Conservation (phyloP, 1,140 invertebrate species). For the Campoletis sonorensis region DNA sequence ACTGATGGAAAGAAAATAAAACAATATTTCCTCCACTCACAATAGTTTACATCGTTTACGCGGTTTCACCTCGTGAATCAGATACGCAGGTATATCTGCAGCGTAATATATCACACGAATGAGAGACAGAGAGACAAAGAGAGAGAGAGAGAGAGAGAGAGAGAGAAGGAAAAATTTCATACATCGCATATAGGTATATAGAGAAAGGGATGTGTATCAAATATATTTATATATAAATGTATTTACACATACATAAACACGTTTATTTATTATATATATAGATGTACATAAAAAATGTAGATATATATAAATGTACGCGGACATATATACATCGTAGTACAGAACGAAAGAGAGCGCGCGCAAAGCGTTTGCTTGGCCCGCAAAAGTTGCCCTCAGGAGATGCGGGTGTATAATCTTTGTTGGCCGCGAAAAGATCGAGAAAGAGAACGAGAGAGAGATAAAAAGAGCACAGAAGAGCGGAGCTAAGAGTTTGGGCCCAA, state of each 20-base stretch:
- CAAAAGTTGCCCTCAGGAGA: constrained; percentile 54
- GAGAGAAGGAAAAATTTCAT: background rate
- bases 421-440: constrained; percentile 58
- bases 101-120: constrained; percentile 74
- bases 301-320: background rate
- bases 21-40: constrained; percentile 26
- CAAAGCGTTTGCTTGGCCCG: constrained; percentile 65
- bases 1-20: background rate
- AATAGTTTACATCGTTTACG: constrained; percentile 72
- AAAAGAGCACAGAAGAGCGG: constrained; percentile 56
- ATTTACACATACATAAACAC: background rate
- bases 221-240: too few species aligned
- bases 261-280: background rate
- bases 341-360: constrained; percentile 42
- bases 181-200: background rate
- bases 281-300: background rate
- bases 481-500: constrained; percentile 75
- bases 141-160: too few species aligned
- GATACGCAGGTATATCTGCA: constrained; percentile 73
- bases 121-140: constrained; percentile 2
- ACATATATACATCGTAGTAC: constrained; percentile 14
- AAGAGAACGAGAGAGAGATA: constrained; percentile 7
- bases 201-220: too few species aligned
- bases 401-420: constrained; percentile 77
- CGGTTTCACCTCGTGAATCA: constrained; percentile 74